Percentiles rank a stretch among this genome's conserved stretches.
Conservation (phyloP, 2,113 vertebrate species). For the Dinomys branickii region DNA sequence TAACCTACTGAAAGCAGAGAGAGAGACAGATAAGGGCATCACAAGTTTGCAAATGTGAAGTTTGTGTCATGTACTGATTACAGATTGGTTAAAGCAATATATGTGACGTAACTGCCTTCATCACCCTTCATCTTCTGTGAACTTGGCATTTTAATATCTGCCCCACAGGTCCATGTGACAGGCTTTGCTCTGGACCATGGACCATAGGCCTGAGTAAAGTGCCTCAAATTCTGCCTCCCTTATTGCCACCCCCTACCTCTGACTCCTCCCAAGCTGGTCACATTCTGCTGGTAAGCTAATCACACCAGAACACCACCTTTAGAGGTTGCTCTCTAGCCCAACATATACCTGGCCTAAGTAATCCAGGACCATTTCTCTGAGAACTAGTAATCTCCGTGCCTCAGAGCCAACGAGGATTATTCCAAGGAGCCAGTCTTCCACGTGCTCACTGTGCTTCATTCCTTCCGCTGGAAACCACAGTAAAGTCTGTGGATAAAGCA, state of each 20-base stretch:
- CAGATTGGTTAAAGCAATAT: not conserved
- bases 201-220: too few relatives aligned
- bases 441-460: not conserved
- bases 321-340: not conserved
- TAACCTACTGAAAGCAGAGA: not conserved
- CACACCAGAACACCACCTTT: not conserved
- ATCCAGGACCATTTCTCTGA: not conserved
- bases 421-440: not conserved
- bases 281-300: not conserved
- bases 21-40: not conserved
- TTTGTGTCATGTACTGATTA: not conserved
- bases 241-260: accelerated
- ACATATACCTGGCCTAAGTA: not conserved
- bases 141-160: not conserved
- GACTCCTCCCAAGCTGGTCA: too few relatives aligned
- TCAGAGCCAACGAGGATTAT: not conserved
- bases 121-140: not conserved
- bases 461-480: not conserved
- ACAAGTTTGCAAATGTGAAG: not conserved
- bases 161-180: not conserved
- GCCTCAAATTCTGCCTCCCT: not conserved
- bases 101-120: not conserved
- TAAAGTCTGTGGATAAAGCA: not conserved
- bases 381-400: not conserved
- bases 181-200: not conserved